Percentiles rank a stretch among this genome's conserved stretches.
phyloP scores from a whole-genome alignment of 1,140 invertebrate genomes.

The Protaetia brevitarsis region DNA sequence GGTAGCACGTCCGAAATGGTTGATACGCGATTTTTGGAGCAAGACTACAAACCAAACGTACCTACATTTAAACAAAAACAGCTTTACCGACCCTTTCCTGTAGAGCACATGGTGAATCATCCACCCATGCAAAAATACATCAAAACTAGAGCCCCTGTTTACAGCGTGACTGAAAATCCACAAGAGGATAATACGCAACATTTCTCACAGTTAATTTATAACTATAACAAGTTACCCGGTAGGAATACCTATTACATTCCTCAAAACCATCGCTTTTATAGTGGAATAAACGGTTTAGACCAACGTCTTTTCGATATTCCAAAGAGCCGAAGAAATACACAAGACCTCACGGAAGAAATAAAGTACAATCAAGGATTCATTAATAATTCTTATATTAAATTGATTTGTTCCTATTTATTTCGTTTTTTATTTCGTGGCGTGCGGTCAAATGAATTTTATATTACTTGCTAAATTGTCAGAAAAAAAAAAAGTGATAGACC shows the following conservation, averaged over 20 bases:
- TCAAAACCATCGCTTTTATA: not conserved
- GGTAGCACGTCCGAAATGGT: not conserved
- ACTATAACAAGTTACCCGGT: not conserved
- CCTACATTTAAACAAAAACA: too few species aligned
- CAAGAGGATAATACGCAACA: not conserved
- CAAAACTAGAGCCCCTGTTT: not conserved
- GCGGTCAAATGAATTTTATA: too few species aligned
- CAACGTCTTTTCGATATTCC: not conserved
- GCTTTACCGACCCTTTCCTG: not conserved
- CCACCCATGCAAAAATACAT: not conserved
- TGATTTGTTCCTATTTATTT: slow-evolving; percentile 17
- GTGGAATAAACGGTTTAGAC: not conserved
- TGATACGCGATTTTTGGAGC: not conserved
- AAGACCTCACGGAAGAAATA: not conserved
- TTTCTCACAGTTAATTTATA: not conserved
- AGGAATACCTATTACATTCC: not conserved
- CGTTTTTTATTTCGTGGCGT: too few species aligned
- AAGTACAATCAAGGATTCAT: not conserved
- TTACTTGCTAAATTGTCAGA: too few species aligned
- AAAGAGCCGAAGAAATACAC: not conserved
- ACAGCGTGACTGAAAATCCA: not conserved
- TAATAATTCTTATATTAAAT: not conserved
- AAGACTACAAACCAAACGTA: not conserved
- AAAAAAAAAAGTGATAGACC: too few species aligned
- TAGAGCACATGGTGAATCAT: not conserved